Conservation (phyloP, 1,140 invertebrate genomes). For the Monochamus saltuarius region DNA sequence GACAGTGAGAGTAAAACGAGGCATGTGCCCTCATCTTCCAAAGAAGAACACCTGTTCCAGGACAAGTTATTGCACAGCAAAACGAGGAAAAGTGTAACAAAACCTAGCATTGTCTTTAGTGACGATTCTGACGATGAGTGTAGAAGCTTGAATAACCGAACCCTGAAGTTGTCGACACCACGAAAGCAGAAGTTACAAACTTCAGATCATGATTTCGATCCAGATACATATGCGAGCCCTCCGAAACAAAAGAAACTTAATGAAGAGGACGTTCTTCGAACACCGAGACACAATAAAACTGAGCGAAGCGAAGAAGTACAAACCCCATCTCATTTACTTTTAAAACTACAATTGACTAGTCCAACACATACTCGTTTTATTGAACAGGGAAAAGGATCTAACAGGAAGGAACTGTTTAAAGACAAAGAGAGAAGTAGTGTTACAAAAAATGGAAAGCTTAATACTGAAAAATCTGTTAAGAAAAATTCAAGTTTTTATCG, state of each 20-base stretch:
- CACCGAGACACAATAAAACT: not conserved
- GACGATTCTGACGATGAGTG: not conserved
- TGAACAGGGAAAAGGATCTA: not conserved
- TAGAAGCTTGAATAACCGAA: not conserved
- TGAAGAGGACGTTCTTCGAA: constrained; percentile 3
- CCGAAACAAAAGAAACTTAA: constrained; percentile 41
- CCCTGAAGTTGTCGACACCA: constrained; percentile 9
- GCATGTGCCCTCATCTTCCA: no score
- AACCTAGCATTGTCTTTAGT: no score
- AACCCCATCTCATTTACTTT: constrained; percentile 41
- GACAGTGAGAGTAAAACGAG: no score
- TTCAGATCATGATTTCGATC: constrained; percentile 6
- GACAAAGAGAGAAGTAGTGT: constrained; percentile 12
- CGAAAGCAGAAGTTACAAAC: constrained; percentile 25
- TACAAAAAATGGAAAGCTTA: not conserved
- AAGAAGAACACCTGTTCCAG: no score
- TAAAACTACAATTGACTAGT: constrained; percentile 35
- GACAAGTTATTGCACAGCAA: no score
- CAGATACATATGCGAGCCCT: constrained; percentile 31
- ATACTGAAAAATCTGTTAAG: not conserved
- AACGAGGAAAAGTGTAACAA: no score
- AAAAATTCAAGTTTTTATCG: constrained; percentile 51
- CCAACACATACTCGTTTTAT: constrained; percentile 26
- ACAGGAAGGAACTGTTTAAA: constrained; percentile 22
- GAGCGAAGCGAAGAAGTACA: constrained; percentile 18